phyloP scores from a whole-genome alignment of 2,888 invertebrate genomes.

The Synergus itoensis region DNA sequence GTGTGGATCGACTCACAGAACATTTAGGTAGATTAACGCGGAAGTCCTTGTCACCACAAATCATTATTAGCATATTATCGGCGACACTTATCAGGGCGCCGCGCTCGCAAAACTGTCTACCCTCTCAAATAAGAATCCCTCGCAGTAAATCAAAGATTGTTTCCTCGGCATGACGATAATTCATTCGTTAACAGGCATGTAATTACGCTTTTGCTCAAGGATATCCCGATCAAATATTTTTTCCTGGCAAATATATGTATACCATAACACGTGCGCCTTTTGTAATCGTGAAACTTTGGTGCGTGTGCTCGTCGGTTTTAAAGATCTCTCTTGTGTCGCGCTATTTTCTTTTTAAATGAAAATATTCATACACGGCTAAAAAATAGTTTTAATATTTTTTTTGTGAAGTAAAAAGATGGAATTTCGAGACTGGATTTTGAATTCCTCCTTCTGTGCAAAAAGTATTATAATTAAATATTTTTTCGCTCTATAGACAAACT shows the following conservation, averaged over 20 bases:
- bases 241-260: constrained; percentile 45
- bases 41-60: constrained; percentile 68
- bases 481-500: too few species aligned
- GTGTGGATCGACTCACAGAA: constrained; percentile 55
- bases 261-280: not conserved
- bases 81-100: constrained; percentile 68
- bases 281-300: not conserved
- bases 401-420: too few species aligned
- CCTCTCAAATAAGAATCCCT: constrained; percentile 63
- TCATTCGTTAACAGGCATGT: constrained; percentile 73
- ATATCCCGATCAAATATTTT: constrained; percentile 56
- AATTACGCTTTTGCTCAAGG: constrained; percentile 64
- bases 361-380: too few species aligned
- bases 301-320: too few species aligned
- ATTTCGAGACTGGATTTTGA: too few species aligned
- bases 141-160: constrained; percentile 69
- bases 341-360: too few species aligned
- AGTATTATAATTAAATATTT: too few species aligned
- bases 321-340: too few species aligned
- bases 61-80: constrained; percentile 75
- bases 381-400: too few species aligned
- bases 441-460: too few species aligned
- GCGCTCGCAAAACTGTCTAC: constrained; percentile 55
- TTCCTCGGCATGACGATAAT: constrained; percentile 66
- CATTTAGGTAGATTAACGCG: constrained; percentile 65